Evolutionary conservation across 2,888 invertebrate species (phyloP).

Genomic region (Drosophila niveifrons): DNA sequence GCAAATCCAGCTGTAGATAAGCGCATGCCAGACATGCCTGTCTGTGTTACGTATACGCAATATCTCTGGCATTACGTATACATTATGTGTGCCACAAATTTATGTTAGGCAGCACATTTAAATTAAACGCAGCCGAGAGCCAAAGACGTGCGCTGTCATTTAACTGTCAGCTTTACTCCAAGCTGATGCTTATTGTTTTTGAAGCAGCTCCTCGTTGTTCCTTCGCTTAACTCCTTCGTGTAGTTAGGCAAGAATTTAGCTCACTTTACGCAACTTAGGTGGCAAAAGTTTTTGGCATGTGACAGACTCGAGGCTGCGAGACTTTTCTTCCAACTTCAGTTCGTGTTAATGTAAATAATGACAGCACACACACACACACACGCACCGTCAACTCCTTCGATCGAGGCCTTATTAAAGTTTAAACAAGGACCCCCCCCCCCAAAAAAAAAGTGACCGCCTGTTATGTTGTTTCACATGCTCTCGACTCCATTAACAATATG

Average conservation of each 20-base stretch:
- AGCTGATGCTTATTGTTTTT: constrained; percentile 65
- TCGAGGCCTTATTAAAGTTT: constrained; percentile 23
- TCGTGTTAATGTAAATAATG: constrained; percentile 60
- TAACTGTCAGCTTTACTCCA: constrained; percentile 64
- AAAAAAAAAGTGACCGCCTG: constrained; percentile 41
- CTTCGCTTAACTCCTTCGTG: neutral
- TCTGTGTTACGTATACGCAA: constrained; percentile 22
- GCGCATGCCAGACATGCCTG: constrained; percentile 15
- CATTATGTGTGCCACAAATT: constrained; percentile 28
- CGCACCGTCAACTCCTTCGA: constrained; percentile 4
- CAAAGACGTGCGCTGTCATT: constrained; percentile 61
- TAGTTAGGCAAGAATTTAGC: constrained; percentile 46
- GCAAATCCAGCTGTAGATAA: constrained; percentile 59
- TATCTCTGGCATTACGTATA: constrained; percentile 42
- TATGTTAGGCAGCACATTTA: constrained; percentile 40
- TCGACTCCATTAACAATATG: constrained; percentile 79
- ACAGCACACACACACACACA: constrained; percentile 35
- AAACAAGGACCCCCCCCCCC: constrained; percentile 14
- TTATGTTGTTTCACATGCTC: constrained; percentile 78
- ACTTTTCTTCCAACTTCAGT: constrained; percentile 22
- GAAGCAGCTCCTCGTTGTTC: constrained; percentile 6
- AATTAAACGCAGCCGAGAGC: constrained; percentile 24
- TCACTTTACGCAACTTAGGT: constrained; percentile 26
- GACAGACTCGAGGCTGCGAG: constrained; percentile 42
- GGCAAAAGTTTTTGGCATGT: constrained; percentile 55